phyloP scores from a whole-genome alignment of 2,113 vertebrate species.

The Bubo scandiacus region DNA sequence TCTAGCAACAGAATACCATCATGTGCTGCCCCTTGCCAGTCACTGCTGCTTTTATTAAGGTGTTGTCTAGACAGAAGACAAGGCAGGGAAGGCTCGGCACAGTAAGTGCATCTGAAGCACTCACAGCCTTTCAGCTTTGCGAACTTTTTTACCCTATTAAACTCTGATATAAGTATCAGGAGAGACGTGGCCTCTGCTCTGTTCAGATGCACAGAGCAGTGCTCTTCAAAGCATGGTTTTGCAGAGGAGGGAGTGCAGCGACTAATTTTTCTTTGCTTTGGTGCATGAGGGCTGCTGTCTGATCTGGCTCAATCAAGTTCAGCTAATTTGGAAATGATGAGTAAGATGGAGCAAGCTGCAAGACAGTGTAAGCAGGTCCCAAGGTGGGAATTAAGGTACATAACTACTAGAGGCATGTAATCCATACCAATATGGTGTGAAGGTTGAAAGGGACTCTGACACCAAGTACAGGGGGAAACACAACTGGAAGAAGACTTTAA shows the following conservation, averaged over 20 bases:
- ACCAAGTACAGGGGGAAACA: neutral
- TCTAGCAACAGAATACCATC: neutral
- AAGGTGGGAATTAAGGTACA: neutral
- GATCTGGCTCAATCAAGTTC: constrained; percentile 21
- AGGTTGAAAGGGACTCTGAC: constrained; percentile 1
- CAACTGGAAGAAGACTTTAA: neutral
- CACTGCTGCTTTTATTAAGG: neutral
- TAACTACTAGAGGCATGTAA: neutral
- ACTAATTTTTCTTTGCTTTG: neutral
- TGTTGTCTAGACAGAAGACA: neutral
- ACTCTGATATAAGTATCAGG: neutral
- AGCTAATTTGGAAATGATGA: constrained; percentile 54
- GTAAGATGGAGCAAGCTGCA: constrained; percentile 5
- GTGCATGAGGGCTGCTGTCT: neutral
- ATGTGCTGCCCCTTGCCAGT: neutral
- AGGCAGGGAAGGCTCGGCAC: neutral
- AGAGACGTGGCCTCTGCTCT: neutral
- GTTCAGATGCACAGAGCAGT: neutral
- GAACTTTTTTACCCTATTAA: neutral
- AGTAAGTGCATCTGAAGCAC: neutral
- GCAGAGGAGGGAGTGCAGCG: neutral
- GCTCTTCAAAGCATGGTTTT: neutral
- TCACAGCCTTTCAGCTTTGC: neutral
- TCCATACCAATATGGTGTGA: neutral
- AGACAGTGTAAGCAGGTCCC: neutral